Evolutionary conservation across 2,888 invertebrate genomes (phyloP).

Genomic region (Erpobdella octoculata): DNA sequence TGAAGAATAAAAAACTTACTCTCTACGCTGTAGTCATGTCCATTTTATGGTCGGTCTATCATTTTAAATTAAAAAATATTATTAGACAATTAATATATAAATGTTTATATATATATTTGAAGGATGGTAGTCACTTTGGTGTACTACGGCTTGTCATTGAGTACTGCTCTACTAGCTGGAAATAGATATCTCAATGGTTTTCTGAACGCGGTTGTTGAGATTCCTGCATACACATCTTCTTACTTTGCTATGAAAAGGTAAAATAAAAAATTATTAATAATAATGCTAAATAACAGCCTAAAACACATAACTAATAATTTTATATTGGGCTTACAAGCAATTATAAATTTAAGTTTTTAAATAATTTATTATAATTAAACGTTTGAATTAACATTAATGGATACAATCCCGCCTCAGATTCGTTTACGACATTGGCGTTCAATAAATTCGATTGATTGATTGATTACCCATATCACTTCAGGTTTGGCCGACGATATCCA

Average conservation of each 20-base stretch:
- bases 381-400: too few relatives aligned
- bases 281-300: neutral
- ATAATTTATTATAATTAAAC: neutral
- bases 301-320: neutral
- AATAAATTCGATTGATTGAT: too few relatives aligned
- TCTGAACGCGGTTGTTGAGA: slow-evolving; percentile 39
- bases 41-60: slow-evolving; percentile 36
- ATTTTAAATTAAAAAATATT: neutral
- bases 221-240: slow-evolving; percentile 39
- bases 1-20: slow-evolving; percentile 33
- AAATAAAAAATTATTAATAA: neutral
- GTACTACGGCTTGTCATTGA: slow-evolving; percentile 43
- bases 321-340: neutral
- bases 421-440: too few relatives aligned
- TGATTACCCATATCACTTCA: slow-evolving; percentile 25
- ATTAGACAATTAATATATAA: neutral
- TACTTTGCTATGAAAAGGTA: slow-evolving; percentile 35
- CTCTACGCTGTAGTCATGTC: slow-evolving; percentile 39
- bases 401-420: too few relatives aligned
- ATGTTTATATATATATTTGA: neutral
- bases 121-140: slow-evolving; percentile 43
- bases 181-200: slow-evolving; percentile 41
- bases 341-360: neutral
- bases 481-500: slow-evolving; percentile 38
- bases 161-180: slow-evolving; percentile 42